A percentile compares a stretch with the other conserved stretches of the same genome.
phyloP scores from a whole-genome alignment of 2,888 invertebrate species.

The Chouioia cunea region DNA sequence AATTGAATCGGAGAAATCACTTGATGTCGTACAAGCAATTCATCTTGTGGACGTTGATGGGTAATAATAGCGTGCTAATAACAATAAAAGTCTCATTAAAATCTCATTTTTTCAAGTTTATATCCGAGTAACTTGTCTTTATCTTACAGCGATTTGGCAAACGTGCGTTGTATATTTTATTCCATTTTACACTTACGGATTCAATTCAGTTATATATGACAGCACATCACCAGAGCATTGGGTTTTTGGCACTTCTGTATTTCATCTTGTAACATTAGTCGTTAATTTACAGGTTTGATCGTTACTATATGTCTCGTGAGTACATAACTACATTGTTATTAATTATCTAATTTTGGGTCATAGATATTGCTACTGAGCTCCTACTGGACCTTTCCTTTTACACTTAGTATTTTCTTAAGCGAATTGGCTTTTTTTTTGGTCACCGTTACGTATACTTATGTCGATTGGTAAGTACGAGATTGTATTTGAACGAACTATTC shows the following conservation, averaged over 20 bases:
- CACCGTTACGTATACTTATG: constrained; percentile 72
- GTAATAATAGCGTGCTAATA: constrained; percentile 55
- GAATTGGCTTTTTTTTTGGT: constrained; percentile 72
- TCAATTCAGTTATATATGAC: constrained; percentile 70
- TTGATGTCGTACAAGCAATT: constrained; percentile 76
- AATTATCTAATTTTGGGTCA: constrained; percentile 21
- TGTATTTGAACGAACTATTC: neutral
- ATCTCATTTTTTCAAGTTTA: no score
- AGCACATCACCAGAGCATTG: constrained; percentile 72
- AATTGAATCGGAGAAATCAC: constrained; percentile 74
- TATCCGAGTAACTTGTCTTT: constrained; percentile 13
- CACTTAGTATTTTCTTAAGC: constrained; percentile 72
- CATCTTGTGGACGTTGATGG: constrained; percentile 72
- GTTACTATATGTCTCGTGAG: neutral
- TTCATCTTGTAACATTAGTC: constrained; percentile 59
- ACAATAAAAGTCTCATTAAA: no score
- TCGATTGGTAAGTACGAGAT: constrained; percentile 72
- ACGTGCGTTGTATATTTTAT: constrained; percentile 75
- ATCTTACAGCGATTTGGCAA: constrained; percentile 76
- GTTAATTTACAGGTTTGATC: constrained; percentile 59
- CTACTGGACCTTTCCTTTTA: constrained; percentile 75
- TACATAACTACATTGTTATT: constrained; percentile 12
- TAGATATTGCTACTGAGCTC: constrained; percentile 68
- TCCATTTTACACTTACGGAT: constrained; percentile 67
- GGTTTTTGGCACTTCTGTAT: constrained; percentile 62